These are phyloP conservation scores for Gandaritis pyraliata DNA, from an alignment of 2,888 invertebrate species.

Conservation along the genomic window DNA sequence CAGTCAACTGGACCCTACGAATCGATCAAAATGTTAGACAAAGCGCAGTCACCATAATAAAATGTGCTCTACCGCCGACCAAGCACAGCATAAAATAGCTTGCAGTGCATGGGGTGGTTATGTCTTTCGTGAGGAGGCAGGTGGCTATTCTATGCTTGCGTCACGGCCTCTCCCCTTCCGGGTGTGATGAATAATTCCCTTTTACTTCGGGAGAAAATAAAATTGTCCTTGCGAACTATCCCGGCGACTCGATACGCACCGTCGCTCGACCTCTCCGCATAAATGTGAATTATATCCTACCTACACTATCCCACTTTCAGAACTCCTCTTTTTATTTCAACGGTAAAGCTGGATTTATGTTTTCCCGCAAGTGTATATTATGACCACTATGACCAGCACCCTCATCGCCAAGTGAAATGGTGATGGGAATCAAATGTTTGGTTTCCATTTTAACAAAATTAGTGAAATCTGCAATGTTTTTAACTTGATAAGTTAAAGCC, in stretches of 20 bases:
- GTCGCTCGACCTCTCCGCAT: conserved; percentile 66
- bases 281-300: conserved; percentile 81
- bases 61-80: conserved; percentile 9
- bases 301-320: conserved; percentile 77
- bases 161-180: conserved; percentile 84
- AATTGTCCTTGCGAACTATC: conserved; percentile 82
- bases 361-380: conserved; percentile 67
- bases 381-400: too few relatives aligned
- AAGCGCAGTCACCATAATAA: background rate
- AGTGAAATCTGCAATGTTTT: too few relatives aligned
- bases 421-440: too few relatives aligned
- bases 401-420: too few relatives aligned
- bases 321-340: conserved; percentile 78
- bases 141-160: conserved; percentile 82
- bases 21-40: conserved; percentile 59
- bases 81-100: conserved; percentile 41
- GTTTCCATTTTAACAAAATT: too few relatives aligned
- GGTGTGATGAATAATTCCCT: conserved; percentile 85
- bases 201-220: conserved; percentile 75
- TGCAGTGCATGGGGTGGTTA: conserved; percentile 45
- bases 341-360: conserved; percentile 73
- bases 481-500: too few relatives aligned
- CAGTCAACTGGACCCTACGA: conserved; percentile 81
- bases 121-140: conserved; percentile 56
- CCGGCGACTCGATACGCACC: conserved; percentile 80